Evolutionary conservation across 1,140 invertebrate species (phyloP), one percentile per base, ranked within the genome.

Genomic region (Ruditapes philippinarum): DNA sequence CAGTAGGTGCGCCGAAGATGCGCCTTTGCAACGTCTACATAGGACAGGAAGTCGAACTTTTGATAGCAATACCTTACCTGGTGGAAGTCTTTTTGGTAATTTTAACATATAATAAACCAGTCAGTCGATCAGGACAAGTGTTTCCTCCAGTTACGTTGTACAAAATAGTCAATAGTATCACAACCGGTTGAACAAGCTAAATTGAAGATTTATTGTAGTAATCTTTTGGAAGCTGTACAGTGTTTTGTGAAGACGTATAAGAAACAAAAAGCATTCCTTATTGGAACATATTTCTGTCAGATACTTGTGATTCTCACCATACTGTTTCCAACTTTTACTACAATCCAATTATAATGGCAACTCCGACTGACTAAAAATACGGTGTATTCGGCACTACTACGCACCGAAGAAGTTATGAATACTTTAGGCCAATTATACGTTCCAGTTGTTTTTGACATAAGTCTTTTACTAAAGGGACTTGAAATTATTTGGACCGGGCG

Each of bases 301-400:
- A 49, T n/a, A 45, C n/a, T 9, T 22, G 17, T 31, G 42, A 14
- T 45, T 14, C 5, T 7, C 42, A 45, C 14, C 51, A 49, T 51
- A 51, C 11, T 14, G 25, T 51, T 31, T 79, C 42, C 11, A 79
- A 49, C 25, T 28, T 83, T 68, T 57, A n/a, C 28, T 83, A n/a
- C 36, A 85, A 86, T 40, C 84, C 84, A 51, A 86, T 86, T 74
- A 38, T 86, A n/a, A 86, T 86, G 51, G 73, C 45, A n/a, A 7
- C 68, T 17, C 84, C 84, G 11, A 78, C 25, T 11, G 45, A 78
- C 17, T 86, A 86, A 28, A n/a, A 86, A 19, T 73, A 78, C 84
- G 14, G 36, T 86, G 1, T 86, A 86, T 28, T 76, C 84, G 36
- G 78, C 73, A 38, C 31, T 86, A 14, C 17, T 31, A 54, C 49